A percentile compares a stretch with the other conserved stretches of the same genome.
Evolutionary conservation across 2,888 invertebrate species (phyloP).

Genomic region (Epinotia demarniana): DNA sequence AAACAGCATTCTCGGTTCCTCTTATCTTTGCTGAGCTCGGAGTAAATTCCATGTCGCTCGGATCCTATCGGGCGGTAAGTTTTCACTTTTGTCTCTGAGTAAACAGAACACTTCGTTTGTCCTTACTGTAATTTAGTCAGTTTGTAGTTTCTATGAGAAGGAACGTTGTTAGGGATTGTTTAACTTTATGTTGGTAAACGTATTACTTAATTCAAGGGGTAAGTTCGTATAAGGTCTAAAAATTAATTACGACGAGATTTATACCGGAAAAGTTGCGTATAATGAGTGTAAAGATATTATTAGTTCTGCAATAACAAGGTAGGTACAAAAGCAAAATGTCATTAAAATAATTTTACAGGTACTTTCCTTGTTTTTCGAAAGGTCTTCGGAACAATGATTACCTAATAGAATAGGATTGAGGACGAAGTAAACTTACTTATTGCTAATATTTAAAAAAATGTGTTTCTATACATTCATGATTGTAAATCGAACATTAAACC

Average conservation of each 20-base stretch:
- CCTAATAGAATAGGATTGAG: neutral
- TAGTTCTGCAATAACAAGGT: too few species aligned
- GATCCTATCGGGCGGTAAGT: constrained; percentile 30
- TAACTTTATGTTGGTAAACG: neutral
- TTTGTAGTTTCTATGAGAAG: constrained; percentile 2
- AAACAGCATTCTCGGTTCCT: constrained; percentile 6
- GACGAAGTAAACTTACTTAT: neutral
- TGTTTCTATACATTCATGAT: too few species aligned
- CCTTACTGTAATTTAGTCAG: neutral
- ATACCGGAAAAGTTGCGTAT: neutral
- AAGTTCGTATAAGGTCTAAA: neutral
- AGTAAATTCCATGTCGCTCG: constrained; percentile 30
- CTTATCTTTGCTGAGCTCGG: constrained; percentile 22
- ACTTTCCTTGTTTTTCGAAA: too few species aligned
- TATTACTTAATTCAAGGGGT: neutral
- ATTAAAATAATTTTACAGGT: too few species aligned
- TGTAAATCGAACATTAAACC: too few species aligned
- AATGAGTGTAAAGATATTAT: too few species aligned
- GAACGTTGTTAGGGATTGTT: constrained; percentile 3
- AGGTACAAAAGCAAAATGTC: too few species aligned
- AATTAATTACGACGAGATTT: neutral
- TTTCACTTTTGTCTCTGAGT: constrained; percentile 29
- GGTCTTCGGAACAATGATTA: neutral
- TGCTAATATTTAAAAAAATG: too few species aligned
- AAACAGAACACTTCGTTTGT: constrained; percentile 17